These are phyloP conservation scores for Selene dorsalis DNA, from an alignment of 2,797 vertebrate genomes.

Conservation along the genomic window DNA sequence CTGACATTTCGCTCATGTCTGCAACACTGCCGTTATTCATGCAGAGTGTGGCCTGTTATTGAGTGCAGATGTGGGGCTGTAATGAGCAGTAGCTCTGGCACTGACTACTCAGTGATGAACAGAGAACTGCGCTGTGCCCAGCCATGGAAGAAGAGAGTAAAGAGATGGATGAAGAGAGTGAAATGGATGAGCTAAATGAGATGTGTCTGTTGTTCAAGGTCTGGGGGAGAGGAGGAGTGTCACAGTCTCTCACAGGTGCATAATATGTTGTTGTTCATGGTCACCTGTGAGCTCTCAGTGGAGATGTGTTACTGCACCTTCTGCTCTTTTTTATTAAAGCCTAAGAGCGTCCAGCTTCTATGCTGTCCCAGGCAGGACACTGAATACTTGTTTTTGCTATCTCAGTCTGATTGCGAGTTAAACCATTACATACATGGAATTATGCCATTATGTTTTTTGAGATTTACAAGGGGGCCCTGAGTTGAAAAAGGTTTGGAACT, in stretches of 20 bases:
- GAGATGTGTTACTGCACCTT: slow-evolving; percentile 25
- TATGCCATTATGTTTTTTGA: too few species aligned
- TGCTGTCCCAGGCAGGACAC: too few species aligned
- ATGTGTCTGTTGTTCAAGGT: slow-evolving; percentile 51
- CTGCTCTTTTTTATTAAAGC: not conserved
- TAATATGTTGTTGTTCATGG: slow-evolving; percentile 21
- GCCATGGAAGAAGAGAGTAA: slow-evolving; percentile 42
- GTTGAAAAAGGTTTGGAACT: too few species aligned
- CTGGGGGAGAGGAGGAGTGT: slow-evolving; percentile 9
- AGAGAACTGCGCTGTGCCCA: slow-evolving; percentile 72
- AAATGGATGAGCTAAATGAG: slow-evolving; percentile 54
- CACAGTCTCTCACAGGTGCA: slow-evolving; percentile 73
- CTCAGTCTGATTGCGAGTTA: too few species aligned
- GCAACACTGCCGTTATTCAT: slow-evolving; percentile 84
- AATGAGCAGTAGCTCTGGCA: slow-evolving; percentile 78
- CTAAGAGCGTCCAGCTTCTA: too few species aligned
- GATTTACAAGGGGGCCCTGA: too few species aligned
- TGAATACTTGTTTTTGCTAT: too few species aligned
- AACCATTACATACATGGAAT: too few species aligned
- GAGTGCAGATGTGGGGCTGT: slow-evolving; percentile 83
- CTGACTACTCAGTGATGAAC: slow-evolving; percentile 65
- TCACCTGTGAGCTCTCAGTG: slow-evolving; percentile 61
- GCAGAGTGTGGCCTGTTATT: slow-evolving; percentile 78
- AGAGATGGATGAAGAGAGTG: slow-evolving; percentile 51
- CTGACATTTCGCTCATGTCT: slow-evolving; percentile 82